phyloP scores from a whole-genome alignment of 2,797 vertebrate genomes.

The Emydoidea blandingii region DNA sequence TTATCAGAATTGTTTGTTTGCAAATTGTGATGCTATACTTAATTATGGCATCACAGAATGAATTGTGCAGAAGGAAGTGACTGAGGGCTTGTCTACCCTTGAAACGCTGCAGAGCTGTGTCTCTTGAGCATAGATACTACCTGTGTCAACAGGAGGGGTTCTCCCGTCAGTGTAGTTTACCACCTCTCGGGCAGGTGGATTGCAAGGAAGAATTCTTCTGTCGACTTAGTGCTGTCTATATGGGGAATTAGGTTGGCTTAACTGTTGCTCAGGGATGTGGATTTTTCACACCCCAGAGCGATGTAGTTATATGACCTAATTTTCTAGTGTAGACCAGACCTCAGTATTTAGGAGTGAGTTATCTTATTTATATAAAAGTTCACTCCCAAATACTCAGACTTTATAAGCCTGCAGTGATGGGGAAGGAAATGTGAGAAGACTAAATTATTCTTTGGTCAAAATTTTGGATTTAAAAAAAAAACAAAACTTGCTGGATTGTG shows the following conservation, averaged over 20 bases:
- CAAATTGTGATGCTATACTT: background rate
- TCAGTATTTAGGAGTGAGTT: background rate
- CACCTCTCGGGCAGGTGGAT: background rate
- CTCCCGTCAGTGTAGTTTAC: background rate
- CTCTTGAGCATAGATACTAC: background rate
- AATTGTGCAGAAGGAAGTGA: slow-evolving; percentile 12
- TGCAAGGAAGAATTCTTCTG: background rate
- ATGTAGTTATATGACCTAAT: background rate
- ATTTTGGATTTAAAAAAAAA: slow-evolving; percentile 56
- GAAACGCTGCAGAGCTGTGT: background rate
- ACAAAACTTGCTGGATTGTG: background rate
- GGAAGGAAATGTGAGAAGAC: background rate
- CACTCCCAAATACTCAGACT: background rate
- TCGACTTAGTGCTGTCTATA: background rate
- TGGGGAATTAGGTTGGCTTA: background rate
- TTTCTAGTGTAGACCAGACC: background rate
- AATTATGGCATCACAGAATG: slow-evolving; percentile 22
- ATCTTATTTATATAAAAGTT: background rate
- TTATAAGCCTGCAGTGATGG: slow-evolving; percentile 41
- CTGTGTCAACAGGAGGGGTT: background rate
- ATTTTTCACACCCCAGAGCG: background rate
- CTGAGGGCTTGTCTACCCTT: background rate
- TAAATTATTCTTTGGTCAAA: slow-evolving; percentile 20
- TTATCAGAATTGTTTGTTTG: background rate
- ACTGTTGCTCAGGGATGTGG: background rate